A percentile compares a stretch with the other conserved stretches of the same genome.
These are phyloP conservation scores for Leptinotarsa haldemani DNA, from an alignment of 2,888 invertebrate species.

Conservation along the genomic window DNA sequence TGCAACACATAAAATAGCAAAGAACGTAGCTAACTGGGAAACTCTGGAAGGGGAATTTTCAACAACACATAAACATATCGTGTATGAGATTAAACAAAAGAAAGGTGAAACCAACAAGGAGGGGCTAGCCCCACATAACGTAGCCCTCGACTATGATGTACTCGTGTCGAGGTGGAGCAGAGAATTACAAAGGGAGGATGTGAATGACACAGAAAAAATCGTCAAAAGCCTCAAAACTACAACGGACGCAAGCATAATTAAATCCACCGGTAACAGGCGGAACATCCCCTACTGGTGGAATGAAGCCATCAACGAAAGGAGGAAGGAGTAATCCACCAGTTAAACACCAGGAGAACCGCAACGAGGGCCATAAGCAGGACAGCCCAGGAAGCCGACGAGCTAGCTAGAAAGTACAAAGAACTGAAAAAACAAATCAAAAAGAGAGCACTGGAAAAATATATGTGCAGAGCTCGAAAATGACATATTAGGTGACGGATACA, in stretches of 20 bases:
- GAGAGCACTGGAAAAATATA: not conserved
- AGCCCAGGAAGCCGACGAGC: not conserved
- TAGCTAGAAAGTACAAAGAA: not conserved
- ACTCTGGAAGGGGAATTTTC: not conserved
- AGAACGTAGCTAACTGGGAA: not conserved
- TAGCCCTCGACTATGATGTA: not conserved
- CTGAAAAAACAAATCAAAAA: not conserved
- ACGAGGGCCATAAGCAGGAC: not conserved
- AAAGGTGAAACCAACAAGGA: not conserved
- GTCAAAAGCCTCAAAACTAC: not conserved
- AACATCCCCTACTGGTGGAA: slow-evolving; percentile 3
- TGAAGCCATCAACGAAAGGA: not conserved
- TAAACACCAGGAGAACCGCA: not conserved
- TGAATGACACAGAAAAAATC: not conserved
- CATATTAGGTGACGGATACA: slow-evolving; percentile 22
- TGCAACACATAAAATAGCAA: not conserved
- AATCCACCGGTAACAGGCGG: not conserved
- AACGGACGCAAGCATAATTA: not conserved
- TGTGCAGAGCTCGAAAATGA: slow-evolving; percentile 11
- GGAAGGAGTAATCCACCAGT: not conserved
- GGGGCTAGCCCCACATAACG: not conserved
- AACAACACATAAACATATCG: not conserved
- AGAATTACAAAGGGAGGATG: not conserved
- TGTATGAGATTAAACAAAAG: not conserved
- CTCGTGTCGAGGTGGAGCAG: not conserved